Percentiles rank a stretch among this genome's conserved stretches.
Conservation (phyloP, 2,113 vertebrate genomes). For the Malaclemys terrapin region DNA sequence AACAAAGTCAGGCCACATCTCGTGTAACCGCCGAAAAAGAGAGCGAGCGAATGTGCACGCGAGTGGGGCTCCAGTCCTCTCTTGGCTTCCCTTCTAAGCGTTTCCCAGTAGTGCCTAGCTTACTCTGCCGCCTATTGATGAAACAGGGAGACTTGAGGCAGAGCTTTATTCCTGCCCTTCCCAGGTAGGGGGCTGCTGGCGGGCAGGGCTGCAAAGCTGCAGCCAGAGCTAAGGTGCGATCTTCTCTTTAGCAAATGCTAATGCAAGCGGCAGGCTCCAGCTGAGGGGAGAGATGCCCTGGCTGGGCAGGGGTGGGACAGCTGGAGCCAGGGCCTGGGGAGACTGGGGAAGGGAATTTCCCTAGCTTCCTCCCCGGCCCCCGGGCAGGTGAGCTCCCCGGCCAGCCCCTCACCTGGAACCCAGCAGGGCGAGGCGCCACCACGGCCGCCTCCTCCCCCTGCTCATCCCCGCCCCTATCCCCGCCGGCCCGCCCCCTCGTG, state of each 20-base stretch:
- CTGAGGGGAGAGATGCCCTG: neutral
- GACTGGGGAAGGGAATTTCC: neutral
- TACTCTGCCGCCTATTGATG: no score
- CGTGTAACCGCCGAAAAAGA: neutral
- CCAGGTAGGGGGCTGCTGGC: no score
- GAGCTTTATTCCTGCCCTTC: neutral
- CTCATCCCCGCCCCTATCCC: constrained; percentile 14
- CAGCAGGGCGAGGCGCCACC: neutral
- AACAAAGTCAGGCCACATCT: neutral
- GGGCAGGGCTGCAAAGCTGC: neutral
- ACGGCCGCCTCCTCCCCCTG: neutral
- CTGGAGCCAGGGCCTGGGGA: neutral
- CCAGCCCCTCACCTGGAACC: neutral
- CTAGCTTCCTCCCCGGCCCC: neutral
- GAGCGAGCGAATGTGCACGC: neutral
- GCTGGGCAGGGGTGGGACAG: neutral
- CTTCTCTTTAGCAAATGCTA: neutral
- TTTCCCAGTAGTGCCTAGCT: neutral
- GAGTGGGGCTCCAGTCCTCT: neutral
- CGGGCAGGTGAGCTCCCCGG: neutral
- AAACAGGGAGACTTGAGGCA: no score
- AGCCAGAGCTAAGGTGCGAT: neutral
- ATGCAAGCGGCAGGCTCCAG: neutral
- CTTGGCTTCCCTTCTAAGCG: neutral
- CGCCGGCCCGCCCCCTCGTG: neutral